phyloP scores from a whole-genome alignment of 2,888 invertebrate genomes.

The Crepidodera aurea region DNA sequence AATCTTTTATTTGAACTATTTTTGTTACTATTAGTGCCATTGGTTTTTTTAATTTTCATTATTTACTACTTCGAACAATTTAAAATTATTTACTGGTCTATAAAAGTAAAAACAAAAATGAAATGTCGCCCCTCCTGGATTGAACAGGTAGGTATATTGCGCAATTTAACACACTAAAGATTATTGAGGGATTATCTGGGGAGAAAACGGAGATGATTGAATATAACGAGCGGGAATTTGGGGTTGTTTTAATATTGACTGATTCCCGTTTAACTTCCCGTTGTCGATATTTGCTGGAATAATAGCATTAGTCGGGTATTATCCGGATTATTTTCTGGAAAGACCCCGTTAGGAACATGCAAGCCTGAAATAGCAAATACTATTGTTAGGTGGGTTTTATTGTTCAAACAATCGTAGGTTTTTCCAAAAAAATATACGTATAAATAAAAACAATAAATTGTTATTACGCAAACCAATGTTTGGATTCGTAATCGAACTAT shows the following conservation, averaged over 20 bases:
- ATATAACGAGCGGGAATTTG: constrained; percentile 40
- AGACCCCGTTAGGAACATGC: not conserved
- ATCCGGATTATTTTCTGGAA: constrained; percentile 30
- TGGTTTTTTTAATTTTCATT: too few relatives aligned
- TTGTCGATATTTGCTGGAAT: constrained; percentile 51
- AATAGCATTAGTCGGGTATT: constrained; percentile 47
- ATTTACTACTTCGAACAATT: too few relatives aligned
- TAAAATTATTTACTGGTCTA: not conserved
- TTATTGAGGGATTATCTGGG: constrained; percentile 40
- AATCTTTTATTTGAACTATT: too few relatives aligned
- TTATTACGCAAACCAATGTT: too few relatives aligned
- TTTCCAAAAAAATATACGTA: too few relatives aligned
- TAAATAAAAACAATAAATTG: too few relatives aligned
- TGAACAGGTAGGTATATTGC: constrained; percentile 31
- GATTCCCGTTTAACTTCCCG: constrained; percentile 46
- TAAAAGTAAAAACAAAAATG: constrained; percentile 5
- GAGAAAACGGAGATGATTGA: constrained; percentile 39
- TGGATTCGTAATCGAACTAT: too few relatives aligned
- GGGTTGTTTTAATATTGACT: constrained; percentile 48
- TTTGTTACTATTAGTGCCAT: too few relatives aligned
- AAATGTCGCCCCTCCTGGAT: constrained; percentile 17
- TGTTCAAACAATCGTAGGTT: not conserved
- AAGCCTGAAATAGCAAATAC: not conserved
- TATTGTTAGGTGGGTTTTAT: not conserved
- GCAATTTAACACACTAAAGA: constrained; percentile 40